Conservation (phyloP, 1,140 invertebrate species). For the Hyles euphorbiae region DNA sequence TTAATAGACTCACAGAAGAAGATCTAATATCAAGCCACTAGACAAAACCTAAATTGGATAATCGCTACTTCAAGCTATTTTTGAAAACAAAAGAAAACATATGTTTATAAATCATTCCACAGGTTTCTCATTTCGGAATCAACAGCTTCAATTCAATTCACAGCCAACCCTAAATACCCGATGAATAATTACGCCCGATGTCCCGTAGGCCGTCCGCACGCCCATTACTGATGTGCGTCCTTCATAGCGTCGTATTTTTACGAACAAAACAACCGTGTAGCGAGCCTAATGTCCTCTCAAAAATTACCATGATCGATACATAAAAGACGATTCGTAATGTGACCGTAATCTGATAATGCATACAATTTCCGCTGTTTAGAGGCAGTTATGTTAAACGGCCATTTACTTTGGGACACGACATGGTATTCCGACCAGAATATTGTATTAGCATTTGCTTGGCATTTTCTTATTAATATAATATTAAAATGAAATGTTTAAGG, state of each 20-base stretch:
- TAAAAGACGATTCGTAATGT: slow-evolving; percentile 15
- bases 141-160: not conserved
- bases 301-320: slow-evolving; percentile 16
- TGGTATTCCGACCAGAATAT: no score
- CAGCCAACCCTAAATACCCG: slow-evolving; percentile 14
- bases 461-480: no score
- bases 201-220: slow-evolving; percentile 11
- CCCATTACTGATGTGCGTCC: slow-evolving; percentile 27
- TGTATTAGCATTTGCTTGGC: no score
- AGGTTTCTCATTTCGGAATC: no score
- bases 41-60: not conserved
- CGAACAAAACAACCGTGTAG: slow-evolving; percentile 6
- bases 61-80: not conserved
- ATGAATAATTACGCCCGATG: slow-evolving; percentile 24
- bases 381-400: no score
- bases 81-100: not conserved
- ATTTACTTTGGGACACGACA: no score
- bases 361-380: slow-evolving; percentile 20
- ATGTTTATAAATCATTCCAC: no score
- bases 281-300: slow-evolving; percentile 3
- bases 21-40: not conserved
- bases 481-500: not conserved
- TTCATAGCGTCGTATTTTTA: slow-evolving; percentile 14
- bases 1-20: no score
- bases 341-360: slow-evolving; percentile 26